A percentile compares a stretch with the other conserved stretches of the same genome.
These are phyloP conservation scores for Hofmannophila pseudospretella DNA, from an alignment of 2,888 invertebrate species.

Conservation along the genomic window DNA sequence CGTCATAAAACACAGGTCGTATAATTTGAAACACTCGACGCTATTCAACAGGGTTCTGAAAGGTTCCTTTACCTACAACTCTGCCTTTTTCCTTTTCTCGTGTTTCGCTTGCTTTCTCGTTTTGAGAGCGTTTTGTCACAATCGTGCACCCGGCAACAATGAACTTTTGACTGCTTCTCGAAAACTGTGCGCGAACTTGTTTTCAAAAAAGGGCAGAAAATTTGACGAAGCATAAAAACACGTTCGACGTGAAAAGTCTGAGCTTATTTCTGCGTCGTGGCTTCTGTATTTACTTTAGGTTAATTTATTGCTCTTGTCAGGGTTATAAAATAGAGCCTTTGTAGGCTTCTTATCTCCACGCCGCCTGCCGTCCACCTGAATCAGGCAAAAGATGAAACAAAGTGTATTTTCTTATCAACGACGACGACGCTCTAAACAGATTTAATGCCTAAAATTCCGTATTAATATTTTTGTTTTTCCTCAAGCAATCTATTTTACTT, in stretches of 20 bases:
- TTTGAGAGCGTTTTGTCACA: slow-evolving; percentile 49
- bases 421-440: slow-evolving; percentile 9
- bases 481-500: slow-evolving; percentile 47
- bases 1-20: slow-evolving; percentile 41
- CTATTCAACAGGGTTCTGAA: slow-evolving; percentile 42
- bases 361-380: slow-evolving; percentile 7
- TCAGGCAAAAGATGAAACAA: slow-evolving; percentile 1
- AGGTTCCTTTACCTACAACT: slow-evolving; percentile 36
- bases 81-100: slow-evolving; percentile 32
- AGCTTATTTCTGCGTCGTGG: slow-evolving; percentile 3
- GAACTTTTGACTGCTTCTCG: slow-evolving; percentile 58
- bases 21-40: slow-evolving; percentile 49
- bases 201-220: slow-evolving; percentile 41
- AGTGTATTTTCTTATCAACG: slow-evolving; percentile 7
- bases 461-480: slow-evolving; percentile 41
- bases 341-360: slow-evolving; percentile 5
- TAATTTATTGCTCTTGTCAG: slow-evolving; percentile 6
- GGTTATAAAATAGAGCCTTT: slow-evolving; percentile 7
- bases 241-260: background rate
- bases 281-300: slow-evolving; percentile 3
- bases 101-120: slow-evolving; percentile 18
- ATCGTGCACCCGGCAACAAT: slow-evolving; percentile 49
- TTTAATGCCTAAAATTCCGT: slow-evolving; percentile 27
- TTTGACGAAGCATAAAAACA: slow-evolving; percentile 36
- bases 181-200: slow-evolving; percentile 34